phyloP scores from a whole-genome alignment of 2,113 vertebrate species.

The Sylvilagus bachmani region DNA sequence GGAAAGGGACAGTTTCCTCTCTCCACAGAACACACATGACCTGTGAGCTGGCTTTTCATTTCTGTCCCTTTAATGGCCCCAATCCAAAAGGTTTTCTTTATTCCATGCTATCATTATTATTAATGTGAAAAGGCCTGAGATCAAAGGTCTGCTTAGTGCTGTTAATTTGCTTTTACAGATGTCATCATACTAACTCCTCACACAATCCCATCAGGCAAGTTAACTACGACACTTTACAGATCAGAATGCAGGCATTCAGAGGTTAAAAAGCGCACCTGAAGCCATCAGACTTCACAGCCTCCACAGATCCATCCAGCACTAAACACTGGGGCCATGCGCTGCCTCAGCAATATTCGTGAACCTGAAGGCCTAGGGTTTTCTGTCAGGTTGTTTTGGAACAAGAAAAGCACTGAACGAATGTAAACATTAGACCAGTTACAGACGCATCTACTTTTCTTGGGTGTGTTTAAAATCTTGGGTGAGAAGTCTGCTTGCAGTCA shows the following conservation, averaged over 20 bases:
- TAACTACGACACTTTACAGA: background rate
- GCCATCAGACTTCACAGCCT: background rate
- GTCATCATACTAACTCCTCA: background rate
- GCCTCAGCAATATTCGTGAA: background rate
- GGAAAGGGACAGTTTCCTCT: background rate
- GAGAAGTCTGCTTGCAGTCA: background rate
- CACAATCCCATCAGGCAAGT: background rate
- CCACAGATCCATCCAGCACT: background rate
- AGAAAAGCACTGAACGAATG: background rate
- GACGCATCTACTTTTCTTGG: background rate
- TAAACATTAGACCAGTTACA: background rate
- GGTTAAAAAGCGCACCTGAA: background rate
- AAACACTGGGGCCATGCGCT: rapidly evolving
- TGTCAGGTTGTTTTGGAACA: background rate
- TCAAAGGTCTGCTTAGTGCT: background rate
- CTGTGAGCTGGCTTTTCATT: background rate
- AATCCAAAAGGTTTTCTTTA: background rate
- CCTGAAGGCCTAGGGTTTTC: background rate
- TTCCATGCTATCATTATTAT: background rate
- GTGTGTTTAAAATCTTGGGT: background rate
- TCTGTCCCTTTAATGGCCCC: background rate
- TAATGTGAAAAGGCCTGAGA: background rate
- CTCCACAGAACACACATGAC: background rate
- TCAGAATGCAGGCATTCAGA: background rate
- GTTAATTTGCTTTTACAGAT: background rate